These are phyloP conservation scores for Hypena proboscidalis DNA, from an alignment of 2,888 invertebrate species.

Conservation along the genomic window DNA sequence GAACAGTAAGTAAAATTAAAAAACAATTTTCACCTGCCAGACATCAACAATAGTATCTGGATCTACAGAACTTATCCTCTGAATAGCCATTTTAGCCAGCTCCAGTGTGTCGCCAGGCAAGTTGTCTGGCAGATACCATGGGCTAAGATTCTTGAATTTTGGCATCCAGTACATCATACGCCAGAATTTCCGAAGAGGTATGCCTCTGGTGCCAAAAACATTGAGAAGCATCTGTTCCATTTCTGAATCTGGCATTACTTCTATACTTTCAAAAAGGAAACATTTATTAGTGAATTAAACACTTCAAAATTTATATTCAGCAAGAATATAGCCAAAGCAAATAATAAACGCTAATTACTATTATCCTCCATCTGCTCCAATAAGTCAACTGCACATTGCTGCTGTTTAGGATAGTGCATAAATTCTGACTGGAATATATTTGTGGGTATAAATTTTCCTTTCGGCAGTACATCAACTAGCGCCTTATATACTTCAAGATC, in stretches of 20 bases:
- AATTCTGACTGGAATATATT: constrained; percentile 95
- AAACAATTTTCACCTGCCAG: constrained; percentile 82
- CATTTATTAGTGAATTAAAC: constrained; percentile 10
- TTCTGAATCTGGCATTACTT: constrained; percentile 96
- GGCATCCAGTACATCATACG: constrained; percentile 97
- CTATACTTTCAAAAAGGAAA: constrained; percentile 68
- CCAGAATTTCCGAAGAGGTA: constrained; percentile 90
- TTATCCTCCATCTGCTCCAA: constrained; percentile 98
- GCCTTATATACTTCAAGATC: constrained; percentile 95
- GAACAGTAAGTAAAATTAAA: constrained; percentile 5
- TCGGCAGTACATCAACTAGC: constrained; percentile 93
- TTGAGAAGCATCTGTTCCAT: constrained; percentile 92
- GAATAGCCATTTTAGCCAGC: constrained; percentile 92
- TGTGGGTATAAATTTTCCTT: constrained; percentile 93
- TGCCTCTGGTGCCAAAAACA: constrained; percentile 92
- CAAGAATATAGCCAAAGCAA: not conserved
- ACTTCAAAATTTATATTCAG: not conserved
- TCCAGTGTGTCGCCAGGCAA: constrained; percentile 91
- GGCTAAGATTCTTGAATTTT: constrained; percentile 95
- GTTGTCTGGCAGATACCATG: constrained; percentile 92
- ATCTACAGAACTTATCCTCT: constrained; percentile 94
- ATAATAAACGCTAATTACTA: constrained; percentile 79
- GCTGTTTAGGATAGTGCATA: constrained; percentile 98
- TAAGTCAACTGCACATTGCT: constrained; percentile 95
- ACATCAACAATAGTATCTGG: constrained; percentile 87